Evolutionary conservation across 2,888 invertebrate genomes (phyloP), one percentile per base, ranked within the genome.

Genomic region (Drosophila lutescens): DNA sequence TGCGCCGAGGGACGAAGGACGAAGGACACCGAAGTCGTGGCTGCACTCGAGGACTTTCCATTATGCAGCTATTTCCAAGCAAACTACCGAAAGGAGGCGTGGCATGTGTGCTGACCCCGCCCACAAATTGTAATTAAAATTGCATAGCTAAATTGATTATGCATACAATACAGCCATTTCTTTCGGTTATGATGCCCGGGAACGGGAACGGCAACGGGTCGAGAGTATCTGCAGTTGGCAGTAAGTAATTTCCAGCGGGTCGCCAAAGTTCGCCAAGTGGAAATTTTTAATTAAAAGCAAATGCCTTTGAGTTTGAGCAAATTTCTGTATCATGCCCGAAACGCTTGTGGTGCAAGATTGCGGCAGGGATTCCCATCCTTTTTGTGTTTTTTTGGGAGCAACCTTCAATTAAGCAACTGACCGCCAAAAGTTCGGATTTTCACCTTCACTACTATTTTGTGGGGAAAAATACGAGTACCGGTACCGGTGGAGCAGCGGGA

Each of bases 71-170:
- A 83, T 83, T 83, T 84, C 66, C 79, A 76, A 10, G 17, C 69
- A 61, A 59, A 32, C 30, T 5, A 12, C 49, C 32, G 38, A 7
- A n/a, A 12, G 38, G 32, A 41, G 50, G 46, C 55, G 46, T 51
- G 20, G 44, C 66, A 54, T 62, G 72, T 57, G 38, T 62, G 62
- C 71, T 83, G 77, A 82, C 86, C 84, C 78, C 84, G 84, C 88
- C 87, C 88, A 76, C 87, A 88, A 80, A 58, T 83, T 83, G 83
- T 88, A 86, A 83, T 83, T 83, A 83, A 83, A 83, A 83, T 84
- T 83, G 87, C 83, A 86, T 86, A 78, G 81, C 74, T 66, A 88
- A 83, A 83, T 88, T 88, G 83, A 83, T 83, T 88, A 80, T 82
- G 77, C 44, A 54, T 66, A 67, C 57, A 66, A 55, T 50, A 65